Conservation (phyloP, 2,113 vertebrate species). For the Catagonus wagneri region DNA sequence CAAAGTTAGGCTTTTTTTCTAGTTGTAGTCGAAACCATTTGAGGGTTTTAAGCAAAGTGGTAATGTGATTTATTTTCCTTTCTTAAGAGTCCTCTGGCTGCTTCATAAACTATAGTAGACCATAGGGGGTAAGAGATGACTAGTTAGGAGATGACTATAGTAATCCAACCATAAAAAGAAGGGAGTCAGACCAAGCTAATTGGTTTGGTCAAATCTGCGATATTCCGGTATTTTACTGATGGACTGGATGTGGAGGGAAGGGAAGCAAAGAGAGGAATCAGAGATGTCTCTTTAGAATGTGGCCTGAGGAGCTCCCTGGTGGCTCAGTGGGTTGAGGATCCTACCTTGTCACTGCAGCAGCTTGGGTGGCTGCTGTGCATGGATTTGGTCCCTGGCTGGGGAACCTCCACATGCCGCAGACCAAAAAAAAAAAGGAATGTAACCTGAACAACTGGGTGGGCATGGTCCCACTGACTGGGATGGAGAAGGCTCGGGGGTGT, state of each 20-base stretch:
- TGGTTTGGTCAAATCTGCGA: not conserved
- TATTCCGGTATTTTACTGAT: not conserved
- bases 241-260: not conserved
- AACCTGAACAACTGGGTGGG: not conserved
- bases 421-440: not conserved
- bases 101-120: not conserved
- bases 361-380: too few relatives aligned
- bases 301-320: not conserved
- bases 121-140: slow-evolving; percentile 58
- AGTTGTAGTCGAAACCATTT: not conserved
- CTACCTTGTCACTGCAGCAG: too few relatives aligned
- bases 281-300: not conserved
- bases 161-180: not conserved
- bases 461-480: not conserved
- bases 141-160: not conserved
- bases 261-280: not conserved
- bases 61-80: not conserved
- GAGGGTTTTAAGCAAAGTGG: not conserved
- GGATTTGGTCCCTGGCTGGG: too few relatives aligned
- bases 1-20: not conserved
- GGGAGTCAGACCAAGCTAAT: not conserved
- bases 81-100: not conserved
- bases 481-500: not conserved
- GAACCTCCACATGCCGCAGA: too few relatives aligned
- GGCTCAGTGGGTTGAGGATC: too few relatives aligned